Conservation (phyloP, 1,140 invertebrate species). For the Periplaneta americana region DNA sequence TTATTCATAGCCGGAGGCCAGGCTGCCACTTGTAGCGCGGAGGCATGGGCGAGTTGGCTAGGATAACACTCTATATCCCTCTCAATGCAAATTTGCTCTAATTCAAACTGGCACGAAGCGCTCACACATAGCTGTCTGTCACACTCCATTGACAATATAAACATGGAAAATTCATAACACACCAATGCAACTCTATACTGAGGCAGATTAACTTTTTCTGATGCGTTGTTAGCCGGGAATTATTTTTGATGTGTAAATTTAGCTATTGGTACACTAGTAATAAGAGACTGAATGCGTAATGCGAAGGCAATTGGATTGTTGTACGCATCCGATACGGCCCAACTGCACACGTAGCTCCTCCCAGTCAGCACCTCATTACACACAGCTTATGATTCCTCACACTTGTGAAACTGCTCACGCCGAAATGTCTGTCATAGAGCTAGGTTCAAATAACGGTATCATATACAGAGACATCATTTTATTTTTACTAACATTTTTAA, state of each 20-base stretch:
- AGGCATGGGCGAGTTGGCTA: not conserved
- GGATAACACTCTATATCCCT: not conserved
- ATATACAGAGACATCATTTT: no score
- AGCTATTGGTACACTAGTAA: not conserved
- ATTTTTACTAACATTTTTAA: no score
- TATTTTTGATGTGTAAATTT: not conserved
- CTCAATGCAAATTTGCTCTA: constrained; percentile 7
- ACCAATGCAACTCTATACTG: not conserved
- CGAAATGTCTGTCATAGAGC: no score
- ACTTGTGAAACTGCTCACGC: no score
- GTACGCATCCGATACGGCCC: not conserved
- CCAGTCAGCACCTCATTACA: no score
- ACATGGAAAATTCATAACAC: constrained; percentile 6
- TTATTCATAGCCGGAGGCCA: not conserved
- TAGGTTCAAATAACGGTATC: no score
- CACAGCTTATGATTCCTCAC: no score
- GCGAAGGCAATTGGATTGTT: not conserved
- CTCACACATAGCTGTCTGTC: not conserved
- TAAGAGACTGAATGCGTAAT: not conserved
- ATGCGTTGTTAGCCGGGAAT: not conserved
- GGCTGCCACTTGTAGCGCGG: not conserved
- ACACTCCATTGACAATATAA: constrained; percentile 8
- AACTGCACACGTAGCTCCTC: no score
- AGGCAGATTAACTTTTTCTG: not conserved
- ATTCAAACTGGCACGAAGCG: not conserved